Evolutionary conservation across 1,140 invertebrate genomes (phyloP).

Genomic region (Lepidurus couesii): DNA sequence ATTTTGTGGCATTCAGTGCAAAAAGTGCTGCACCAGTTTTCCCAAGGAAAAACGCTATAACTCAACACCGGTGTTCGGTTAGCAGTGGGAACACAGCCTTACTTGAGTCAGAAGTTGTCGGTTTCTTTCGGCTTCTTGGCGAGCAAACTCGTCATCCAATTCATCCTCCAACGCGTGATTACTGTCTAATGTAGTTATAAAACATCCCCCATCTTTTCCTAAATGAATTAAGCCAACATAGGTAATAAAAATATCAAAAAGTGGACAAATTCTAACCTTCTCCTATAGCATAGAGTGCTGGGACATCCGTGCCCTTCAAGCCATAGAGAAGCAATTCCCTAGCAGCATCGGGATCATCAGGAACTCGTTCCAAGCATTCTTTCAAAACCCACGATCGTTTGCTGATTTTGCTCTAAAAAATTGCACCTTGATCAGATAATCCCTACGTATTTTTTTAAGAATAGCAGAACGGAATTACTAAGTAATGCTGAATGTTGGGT

Average conservation of each 20-base stretch:
- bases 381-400: conserved; percentile 76
- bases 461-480: conserved; percentile 43
- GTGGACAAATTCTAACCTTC: conserved; percentile 40
- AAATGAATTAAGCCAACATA: background rate
- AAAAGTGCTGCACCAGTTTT: no score
- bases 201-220: conserved; percentile 7
- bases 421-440: background rate
- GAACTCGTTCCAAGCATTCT: conserved; percentile 70
- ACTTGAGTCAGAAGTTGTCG: conserved; percentile 27
- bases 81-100: no score
- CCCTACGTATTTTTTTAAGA: conserved; percentile 39
- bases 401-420: conserved; percentile 59
- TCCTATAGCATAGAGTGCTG: conserved; percentile 53
- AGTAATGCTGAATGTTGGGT: conserved; percentile 65
- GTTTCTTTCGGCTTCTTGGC: conserved; percentile 23
- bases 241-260: no score
- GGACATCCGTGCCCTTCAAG: conserved; percentile 59
- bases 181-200: conserved; percentile 29
- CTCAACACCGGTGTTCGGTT: no score
- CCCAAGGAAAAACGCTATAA: no score
- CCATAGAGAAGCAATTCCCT: conserved; percentile 68
- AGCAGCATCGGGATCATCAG: conserved; percentile 64
- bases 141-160: conserved; percentile 15
- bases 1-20: no score
- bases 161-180: conserved; percentile 34